A percentile compares a stretch with the other conserved stretches of the same genome.
These are phyloP conservation scores for Xanthia togata DNA, from an alignment of 2,888 invertebrate genomes.

Conservation along the genomic window DNA sequence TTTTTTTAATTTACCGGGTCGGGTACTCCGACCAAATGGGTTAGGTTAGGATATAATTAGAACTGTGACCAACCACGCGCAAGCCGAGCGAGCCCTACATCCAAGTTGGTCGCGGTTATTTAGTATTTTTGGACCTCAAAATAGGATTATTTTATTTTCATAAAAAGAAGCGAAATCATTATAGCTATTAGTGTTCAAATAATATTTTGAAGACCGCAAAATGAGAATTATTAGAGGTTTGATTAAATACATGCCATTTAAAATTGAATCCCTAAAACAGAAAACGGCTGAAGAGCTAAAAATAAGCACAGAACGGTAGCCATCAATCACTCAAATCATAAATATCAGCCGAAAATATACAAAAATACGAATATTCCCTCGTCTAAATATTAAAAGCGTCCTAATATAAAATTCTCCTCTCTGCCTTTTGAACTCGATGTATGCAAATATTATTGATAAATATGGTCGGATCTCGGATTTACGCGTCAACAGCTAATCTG, in stretches of 20 bases:
- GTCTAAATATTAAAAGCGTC: constrained; percentile 33
- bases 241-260: background rate
- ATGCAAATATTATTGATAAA: constrained; percentile 50
- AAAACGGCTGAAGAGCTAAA: background rate
- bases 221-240: no score
- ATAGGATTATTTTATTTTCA: no score
- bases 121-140: no score
- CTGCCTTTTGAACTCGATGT: constrained; percentile 38
- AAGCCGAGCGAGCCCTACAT: no score
- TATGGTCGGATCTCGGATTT: constrained; percentile 29
- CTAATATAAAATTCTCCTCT: constrained; percentile 6
- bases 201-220: no score
- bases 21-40: no score
- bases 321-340: constrained; percentile 18
- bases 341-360: constrained; percentile 16
- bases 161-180: no score
- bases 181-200: no score
- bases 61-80: no score
- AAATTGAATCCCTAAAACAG: background rate
- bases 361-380: constrained; percentile 12
- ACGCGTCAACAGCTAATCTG: constrained; percentile 44
- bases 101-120: no score
- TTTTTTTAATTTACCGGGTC: no score
- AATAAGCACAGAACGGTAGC: constrained; percentile 3
- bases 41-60: no score